Evolutionary conservation across 2,888 invertebrate genomes (phyloP).

Genomic region (Macrosoma leucophasiata): DNA sequence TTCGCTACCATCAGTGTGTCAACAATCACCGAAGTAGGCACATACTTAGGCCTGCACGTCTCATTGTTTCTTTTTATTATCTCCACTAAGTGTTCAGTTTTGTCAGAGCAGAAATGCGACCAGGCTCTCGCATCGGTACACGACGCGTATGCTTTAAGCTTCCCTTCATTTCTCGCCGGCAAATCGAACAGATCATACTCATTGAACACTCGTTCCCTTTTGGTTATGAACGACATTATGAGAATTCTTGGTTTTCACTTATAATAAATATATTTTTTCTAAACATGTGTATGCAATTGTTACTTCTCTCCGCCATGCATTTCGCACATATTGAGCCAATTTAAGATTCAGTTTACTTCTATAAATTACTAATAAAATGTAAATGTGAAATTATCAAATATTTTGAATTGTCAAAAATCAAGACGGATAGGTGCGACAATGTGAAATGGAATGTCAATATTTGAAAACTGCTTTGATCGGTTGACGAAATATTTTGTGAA

Average conservation of each 20-base stretch:
- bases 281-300: slow-evolving; percentile 41
- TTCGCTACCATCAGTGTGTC: slow-evolving; percentile 63
- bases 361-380: slow-evolving; percentile 40
- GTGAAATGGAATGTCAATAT: slow-evolving; percentile 53
- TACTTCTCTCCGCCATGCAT: slow-evolving; percentile 56
- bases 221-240: slow-evolving; percentile 68
- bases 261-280: slow-evolving; percentile 40
- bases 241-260: slow-evolving; percentile 33
- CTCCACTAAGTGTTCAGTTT: slow-evolving; percentile 75
- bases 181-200: slow-evolving; percentile 61
- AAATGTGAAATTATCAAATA: slow-evolving; percentile 61
- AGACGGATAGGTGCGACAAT: slow-evolving; percentile 46
- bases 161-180: slow-evolving; percentile 69
- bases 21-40: slow-evolving; percentile 62
- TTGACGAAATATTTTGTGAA: too few relatives aligned
- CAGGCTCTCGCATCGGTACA: slow-evolving; percentile 76
- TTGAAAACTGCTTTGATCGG: too few relatives aligned
- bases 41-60: slow-evolving; percentile 49
- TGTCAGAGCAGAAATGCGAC: slow-evolving; percentile 72
- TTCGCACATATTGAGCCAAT: slow-evolving; percentile 27
- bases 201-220: slow-evolving; percentile 65
- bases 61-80: slow-evolving; percentile 66
- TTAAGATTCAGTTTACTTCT: not conserved
- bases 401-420: slow-evolving; percentile 61
- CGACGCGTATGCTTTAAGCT: slow-evolving; percentile 72